Evolutionary conservation across 1,140 invertebrate genomes (phyloP), one percentile per base, ranked within the genome.

Genomic region (Magallana gigas): DNA sequence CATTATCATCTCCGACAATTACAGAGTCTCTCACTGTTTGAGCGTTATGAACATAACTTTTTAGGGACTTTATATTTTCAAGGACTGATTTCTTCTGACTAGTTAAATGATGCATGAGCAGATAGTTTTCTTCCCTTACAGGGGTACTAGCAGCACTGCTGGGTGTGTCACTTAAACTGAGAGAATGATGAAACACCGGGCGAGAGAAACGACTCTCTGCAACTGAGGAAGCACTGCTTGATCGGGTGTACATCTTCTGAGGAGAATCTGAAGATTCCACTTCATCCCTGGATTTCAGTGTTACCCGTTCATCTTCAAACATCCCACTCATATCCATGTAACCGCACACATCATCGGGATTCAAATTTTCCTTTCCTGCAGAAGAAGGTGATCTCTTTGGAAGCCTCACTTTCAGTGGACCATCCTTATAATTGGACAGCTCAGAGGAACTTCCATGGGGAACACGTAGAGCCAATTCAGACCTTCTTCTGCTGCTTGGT

Each of bases 281-380:
- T 29, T 85, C 56, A 29, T 76, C 68, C 85, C 80, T 80, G 64
- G 58, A 59, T 84, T 84, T 84, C 59, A 59, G 18, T n/a, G 36
- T 59, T 57, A 85, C 84, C 57, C 57, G 59, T 76, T 87, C 88
- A 57, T 88, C 87, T 57, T 86, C 84, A 83, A 91, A 91, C 85
- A 89, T 88, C 36, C 89, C 90, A 11, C 91, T 14, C 92, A 93
- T 93, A 83, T 92, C 91, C 90, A 93, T 92, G 80, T 93, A 93
- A 59, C 90, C 90, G 88, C 89, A 84, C 14, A 29, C 9, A 16
- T 56, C 83, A 29, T 57, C 23, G 0, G 29, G 56, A n/a, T 62
- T 36, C 9, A 59, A 18, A 60, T 60, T 59, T 48, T 84, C 83
- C 59, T 58, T 84, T 8, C 58, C 29, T 18, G 59, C 29, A 36